These are phyloP conservation scores for Siderastrea radians DNA, from an alignment of 92 coral and sea anemone species.

Conservation along the genomic window DNA sequence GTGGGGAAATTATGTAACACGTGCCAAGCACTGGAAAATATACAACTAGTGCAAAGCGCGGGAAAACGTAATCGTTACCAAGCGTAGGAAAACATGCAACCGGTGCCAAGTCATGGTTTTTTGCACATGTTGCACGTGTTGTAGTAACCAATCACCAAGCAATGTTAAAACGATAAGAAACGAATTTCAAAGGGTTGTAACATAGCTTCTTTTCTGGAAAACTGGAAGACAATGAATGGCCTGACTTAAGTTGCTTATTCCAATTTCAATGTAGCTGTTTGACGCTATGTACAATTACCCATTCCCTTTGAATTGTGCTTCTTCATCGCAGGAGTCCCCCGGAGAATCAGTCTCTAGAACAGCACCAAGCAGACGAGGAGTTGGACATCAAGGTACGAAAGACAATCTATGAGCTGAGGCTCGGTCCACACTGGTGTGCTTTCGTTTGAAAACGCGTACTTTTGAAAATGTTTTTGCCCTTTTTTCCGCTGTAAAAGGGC, in stretches of 20 bases:
- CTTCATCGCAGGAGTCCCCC: constrained; percentile 86
- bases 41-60: background rate
- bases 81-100: background rate
- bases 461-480: too few species aligned
- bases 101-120: background rate
- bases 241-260: background rate
- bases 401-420: background rate
- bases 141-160: too few species aligned
- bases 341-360: constrained; percentile 95
- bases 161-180: too few species aligned
- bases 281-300: background rate
- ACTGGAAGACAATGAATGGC: background rate
- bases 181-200: too few species aligned
- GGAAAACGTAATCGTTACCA: background rate
- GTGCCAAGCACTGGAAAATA: background rate
- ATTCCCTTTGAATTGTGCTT: background rate
- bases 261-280: background rate
- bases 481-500: too few species aligned
- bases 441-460: too few species aligned
- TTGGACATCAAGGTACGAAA: constrained; percentile 86
- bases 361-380: constrained; percentile 95
- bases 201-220: too few species aligned
- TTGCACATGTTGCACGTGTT: too few species aligned
- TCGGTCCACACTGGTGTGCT: too few species aligned
- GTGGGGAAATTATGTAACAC: background rate